A percentile compares a stretch with the other conserved stretches of the same genome.
Conservation (phyloP, 1,140 invertebrate genomes). For the Zeugodacus cucurbitae region DNA sequence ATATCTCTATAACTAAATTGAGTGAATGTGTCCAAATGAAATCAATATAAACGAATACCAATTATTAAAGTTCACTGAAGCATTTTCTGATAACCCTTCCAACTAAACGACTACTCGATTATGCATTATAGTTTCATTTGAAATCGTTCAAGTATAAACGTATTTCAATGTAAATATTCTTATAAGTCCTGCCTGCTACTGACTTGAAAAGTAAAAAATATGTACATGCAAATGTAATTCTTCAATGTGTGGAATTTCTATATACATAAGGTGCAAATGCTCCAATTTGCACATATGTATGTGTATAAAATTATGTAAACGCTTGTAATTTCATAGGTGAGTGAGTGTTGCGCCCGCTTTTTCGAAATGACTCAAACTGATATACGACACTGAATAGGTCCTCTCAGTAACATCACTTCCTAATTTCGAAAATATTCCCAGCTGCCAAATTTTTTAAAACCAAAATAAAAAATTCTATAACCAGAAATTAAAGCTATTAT, state of each 20-base stretch:
- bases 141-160: neutral
- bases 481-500: neutral
- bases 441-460: too few species aligned
- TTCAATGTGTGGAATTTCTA: too few species aligned
- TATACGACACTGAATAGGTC: too few species aligned
- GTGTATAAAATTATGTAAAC: neutral
- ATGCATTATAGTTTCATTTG: neutral
- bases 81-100: neutral
- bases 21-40: neutral
- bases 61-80: constrained; percentile 16
- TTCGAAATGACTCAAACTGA: too few species aligned
- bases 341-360: too few species aligned
- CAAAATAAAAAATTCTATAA: neutral
- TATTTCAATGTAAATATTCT: neutral
- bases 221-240: too few species aligned
- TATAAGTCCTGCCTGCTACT: neutral
- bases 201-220: neutral
- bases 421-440: too few species aligned
- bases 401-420: too few species aligned
- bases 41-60: neutral
- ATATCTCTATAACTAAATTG: too few species aligned
- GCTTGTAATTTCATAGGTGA: too few species aligned
- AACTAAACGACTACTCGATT: too few species aligned
- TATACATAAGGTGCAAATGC: neutral
- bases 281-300: neutral